phyloP scores from a whole-genome alignment of 2,888 invertebrate genomes.

The Cecidostiba fungosa region DNA sequence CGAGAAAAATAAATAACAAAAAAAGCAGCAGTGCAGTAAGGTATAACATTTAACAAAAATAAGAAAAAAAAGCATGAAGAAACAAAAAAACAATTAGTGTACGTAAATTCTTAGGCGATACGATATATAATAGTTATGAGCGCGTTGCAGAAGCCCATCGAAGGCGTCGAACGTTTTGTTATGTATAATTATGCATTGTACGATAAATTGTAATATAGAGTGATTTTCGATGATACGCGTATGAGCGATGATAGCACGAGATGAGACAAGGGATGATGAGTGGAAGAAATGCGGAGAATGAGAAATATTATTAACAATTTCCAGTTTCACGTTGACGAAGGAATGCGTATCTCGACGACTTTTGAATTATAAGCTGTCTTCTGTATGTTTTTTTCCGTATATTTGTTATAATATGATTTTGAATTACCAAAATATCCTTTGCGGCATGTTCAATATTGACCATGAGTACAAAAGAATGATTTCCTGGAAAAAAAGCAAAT shows the following conservation, averaged over 20 bases:
- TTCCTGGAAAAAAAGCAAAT: background rate
- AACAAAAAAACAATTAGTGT: slow-evolving; percentile 45
- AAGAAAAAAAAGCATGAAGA: background rate
- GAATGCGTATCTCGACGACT: slow-evolving; percentile 23
- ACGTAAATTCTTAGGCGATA: slow-evolving; percentile 45
- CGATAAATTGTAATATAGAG: slow-evolving; percentile 60
- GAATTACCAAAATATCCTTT: background rate
- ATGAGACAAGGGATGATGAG: slow-evolving; percentile 25
- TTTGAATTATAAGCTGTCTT: slow-evolving; percentile 24
- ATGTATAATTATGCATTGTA: slow-evolving; percentile 58
- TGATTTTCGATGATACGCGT: slow-evolving; percentile 7
- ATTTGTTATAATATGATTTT: background rate
- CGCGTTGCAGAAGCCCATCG: slow-evolving; percentile 30
- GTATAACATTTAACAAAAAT: background rate
- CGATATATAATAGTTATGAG: slow-evolving; percentile 44
- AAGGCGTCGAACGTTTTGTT: slow-evolving; percentile 56
- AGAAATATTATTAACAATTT: slow-evolving; percentile 22
- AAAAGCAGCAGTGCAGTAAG: slow-evolving; percentile 32
- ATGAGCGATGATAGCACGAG: slow-evolving; percentile 7
- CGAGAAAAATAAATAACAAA: slow-evolving; percentile 19
- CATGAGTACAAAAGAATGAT: slow-evolving; percentile 3
- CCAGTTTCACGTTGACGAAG: slow-evolving; percentile 37
- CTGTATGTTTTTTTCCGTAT: background rate
- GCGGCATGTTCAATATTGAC: background rate
- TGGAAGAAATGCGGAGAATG: background rate